phyloP scores from a whole-genome alignment of 2,888 invertebrate species.

The Desoria tigrina region DNA sequence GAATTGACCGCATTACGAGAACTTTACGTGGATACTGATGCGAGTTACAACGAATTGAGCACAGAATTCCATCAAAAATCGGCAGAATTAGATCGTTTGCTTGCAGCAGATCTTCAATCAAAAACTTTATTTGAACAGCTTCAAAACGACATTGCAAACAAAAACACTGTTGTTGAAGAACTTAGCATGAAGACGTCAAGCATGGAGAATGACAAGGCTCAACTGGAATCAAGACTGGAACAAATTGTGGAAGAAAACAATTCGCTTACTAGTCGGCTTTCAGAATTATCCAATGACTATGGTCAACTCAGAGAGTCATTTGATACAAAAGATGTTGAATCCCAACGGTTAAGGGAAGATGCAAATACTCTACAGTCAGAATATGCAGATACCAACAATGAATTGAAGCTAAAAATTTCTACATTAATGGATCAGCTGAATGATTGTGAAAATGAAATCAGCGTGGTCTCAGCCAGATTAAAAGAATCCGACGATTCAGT shows the following conservation, averaged over 20 bases:
- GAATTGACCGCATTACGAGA: neutral
- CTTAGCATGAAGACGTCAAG: neutral
- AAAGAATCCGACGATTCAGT: slow-evolving; percentile 33
- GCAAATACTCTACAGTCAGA: slow-evolving; percentile 31
- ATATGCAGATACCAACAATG: slow-evolving; percentile 28
- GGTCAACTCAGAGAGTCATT: slow-evolving; percentile 24
- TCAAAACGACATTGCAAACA: neutral
- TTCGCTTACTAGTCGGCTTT: neutral
- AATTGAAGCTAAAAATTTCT: slow-evolving; percentile 38
- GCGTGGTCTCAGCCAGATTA: slow-evolving; percentile 33
- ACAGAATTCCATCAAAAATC: slow-evolving; percentile 2
- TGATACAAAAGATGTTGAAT: slow-evolving; percentile 27
- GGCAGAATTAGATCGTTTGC: neutral
- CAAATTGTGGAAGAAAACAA: neutral
- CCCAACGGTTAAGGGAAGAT: slow-evolving; percentile 33
- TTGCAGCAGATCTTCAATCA: neutral
- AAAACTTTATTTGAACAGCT: neutral
- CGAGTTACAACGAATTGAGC: slow-evolving; percentile 9
- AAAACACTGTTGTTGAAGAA: neutral
- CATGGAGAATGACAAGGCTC: slow-evolving; percentile 10
- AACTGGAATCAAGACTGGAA: neutral
- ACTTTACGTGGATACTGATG: slow-evolving; percentile 3
- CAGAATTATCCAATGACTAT: slow-evolving; percentile 7
- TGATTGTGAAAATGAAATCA: slow-evolving; percentile 35
- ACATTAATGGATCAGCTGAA: slow-evolving; percentile 40